Evolutionary conservation across 1,140 invertebrate genomes (phyloP).

Genomic region (Apis laboriosa): DNA sequence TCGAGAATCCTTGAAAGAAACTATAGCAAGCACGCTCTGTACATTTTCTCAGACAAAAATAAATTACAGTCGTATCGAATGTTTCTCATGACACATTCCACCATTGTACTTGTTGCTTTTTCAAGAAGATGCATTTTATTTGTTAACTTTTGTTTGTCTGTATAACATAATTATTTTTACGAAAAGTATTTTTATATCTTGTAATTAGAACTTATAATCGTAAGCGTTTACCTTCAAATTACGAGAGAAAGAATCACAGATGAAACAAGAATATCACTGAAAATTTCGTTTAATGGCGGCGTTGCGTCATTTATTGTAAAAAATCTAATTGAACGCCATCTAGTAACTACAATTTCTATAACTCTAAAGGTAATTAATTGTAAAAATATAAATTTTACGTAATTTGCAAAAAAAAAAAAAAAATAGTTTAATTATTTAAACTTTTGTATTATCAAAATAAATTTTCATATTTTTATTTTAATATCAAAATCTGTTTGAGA

Average conservation of each 20-base stretch:
- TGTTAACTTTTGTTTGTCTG: no score
- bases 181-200: not conserved
- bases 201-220: not conserved
- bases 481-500: no score
- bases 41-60: not conserved
- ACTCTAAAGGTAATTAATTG: not conserved
- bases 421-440: no score
- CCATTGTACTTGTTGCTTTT: conserved; percentile 10
- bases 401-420: no score
- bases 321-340: not conserved
- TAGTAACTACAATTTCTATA: not conserved
- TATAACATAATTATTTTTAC: not conserved
- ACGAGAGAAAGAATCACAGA: conserved; percentile 5
- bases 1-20: conserved; percentile 23
- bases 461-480: no score
- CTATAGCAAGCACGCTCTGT: not conserved
- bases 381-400: no score
- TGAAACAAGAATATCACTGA: not conserved
- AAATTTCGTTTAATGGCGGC: conserved; percentile 19
- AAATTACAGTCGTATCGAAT: not conserved
- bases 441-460: no score
- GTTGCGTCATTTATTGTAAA: not conserved
- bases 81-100: conserved; percentile 1
- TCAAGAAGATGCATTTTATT: not conserved
- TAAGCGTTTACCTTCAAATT: conserved; percentile 9